Base-by-base conservation (phyloP, 2,888 invertebrate species). In the Drosophila paracracens region DNA sequence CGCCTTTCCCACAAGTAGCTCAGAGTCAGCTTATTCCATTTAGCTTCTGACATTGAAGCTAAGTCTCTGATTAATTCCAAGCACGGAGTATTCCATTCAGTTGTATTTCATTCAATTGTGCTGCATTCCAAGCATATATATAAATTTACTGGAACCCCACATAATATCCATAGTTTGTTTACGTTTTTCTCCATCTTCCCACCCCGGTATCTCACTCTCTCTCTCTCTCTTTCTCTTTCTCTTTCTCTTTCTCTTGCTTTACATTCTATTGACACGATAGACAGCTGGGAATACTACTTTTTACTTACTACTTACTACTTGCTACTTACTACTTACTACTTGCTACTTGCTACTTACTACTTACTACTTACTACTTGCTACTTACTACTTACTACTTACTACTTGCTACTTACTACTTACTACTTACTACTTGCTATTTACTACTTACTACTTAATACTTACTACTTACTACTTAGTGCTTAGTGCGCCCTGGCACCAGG, bases 41-140 rank as follows among this genome's bases (percentile, higher is more conserved):
- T 16, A 51, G 53, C 54, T 29, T 27, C 62, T 79, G 80, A 68
- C 78, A 78, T 78, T 76, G 71, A 79, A 64, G 51, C 70, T 29
- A 58, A 57, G 69, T 65, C 57, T 38, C 68, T 50, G 63, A 54
- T 62, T 57, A 69, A 68, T 74, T 61, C 58, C 21, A 70, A 36
- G 48, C 46, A 56, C 56, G 62, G 62, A 56, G 60, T 66, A 62
- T 73, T 59, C 58, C 62, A 70, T 81, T 68, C 76, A 65, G 38
- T 36, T 54, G 35, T 25, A 29, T 48, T 13, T 3, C 35, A 21
- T 33, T 46, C 46, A 46, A 46, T 35, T 33, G 27, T 38, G 51
- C 63, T 63, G 8, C 52, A 46, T 46, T 46, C 46, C 46, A 25
- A 46, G 25, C 46, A 46, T 25, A 25, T 7, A 77, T 65, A 60